phyloP scores from a whole-genome alignment of 2,888 invertebrate species.

The Branchellion lobata region DNA sequence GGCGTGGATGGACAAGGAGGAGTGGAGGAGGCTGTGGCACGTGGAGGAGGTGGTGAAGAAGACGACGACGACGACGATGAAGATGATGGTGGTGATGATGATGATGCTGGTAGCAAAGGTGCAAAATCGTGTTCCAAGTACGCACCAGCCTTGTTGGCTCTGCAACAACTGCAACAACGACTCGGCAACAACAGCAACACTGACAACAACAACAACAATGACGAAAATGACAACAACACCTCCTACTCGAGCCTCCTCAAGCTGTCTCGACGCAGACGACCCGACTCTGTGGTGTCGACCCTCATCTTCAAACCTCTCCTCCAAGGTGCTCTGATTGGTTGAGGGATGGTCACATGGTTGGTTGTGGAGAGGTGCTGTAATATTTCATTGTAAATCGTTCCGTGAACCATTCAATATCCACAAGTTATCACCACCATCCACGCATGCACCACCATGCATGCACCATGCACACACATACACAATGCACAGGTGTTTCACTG shows the following conservation, averaged over 20 bases:
- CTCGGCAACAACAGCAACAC: neutral
- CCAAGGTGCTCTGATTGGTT: neutral
- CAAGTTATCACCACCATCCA: neutral
- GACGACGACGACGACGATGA: neutral
- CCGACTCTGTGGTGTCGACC: constrained; percentile 26
- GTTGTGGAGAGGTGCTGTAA: no score
- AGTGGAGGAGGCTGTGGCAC: no score
- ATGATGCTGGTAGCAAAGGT: neutral
- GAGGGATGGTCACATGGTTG: no score
- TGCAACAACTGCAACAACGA: neutral
- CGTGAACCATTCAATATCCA: neutral
- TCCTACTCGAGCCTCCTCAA: neutral
- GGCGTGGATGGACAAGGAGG: no score
- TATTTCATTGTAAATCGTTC: neutral
- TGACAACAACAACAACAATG: neutral
- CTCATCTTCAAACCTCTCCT: constrained; percentile 33
- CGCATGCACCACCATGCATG: no score
- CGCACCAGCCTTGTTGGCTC: neutral
- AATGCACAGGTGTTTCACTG: neutral
- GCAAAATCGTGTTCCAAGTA: neutral
- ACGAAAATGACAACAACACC: neutral
- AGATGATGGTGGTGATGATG: neutral
- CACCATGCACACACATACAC: no score
- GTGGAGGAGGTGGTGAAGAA: neutral
- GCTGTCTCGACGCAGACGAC: neutral